Percentiles rank a stretch among this genome's conserved stretches.
These are phyloP conservation scores for Eumaeus atala DNA, from an alignment of 1,140 invertebrate genomes.

Conservation along the genomic window DNA sequence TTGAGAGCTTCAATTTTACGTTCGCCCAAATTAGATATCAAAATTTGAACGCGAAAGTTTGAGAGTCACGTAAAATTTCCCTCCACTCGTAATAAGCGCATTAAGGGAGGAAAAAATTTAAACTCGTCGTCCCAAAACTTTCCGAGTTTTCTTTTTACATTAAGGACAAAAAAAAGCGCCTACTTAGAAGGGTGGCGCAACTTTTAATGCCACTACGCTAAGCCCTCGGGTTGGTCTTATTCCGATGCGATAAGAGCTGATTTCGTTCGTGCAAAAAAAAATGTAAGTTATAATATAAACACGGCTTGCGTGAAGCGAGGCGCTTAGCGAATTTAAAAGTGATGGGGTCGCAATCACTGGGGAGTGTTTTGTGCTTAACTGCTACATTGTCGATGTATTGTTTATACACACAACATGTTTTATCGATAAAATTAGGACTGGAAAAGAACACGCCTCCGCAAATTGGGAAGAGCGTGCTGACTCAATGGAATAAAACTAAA, in stretches of 20 bases:
- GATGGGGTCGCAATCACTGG: conserved; percentile 34
- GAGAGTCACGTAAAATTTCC: conserved; percentile 42
- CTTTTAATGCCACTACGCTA: conserved; percentile 50
- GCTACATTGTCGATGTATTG: background rate
- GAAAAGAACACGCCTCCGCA: no score
- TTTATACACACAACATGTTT: background rate
- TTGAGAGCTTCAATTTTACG: background rate
- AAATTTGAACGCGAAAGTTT: conserved; percentile 29
- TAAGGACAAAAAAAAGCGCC: conserved; percentile 66
- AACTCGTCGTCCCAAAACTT: conserved; percentile 66
- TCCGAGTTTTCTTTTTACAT: conserved; percentile 72
- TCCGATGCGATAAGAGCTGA: conserved; percentile 21
- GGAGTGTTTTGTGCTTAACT: conserved; percentile 37
- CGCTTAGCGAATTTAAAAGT: conserved; percentile 62
- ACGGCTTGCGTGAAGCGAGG: conserved; percentile 41
- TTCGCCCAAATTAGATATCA: background rate
- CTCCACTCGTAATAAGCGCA: conserved; percentile 69
- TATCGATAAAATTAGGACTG: background rate
- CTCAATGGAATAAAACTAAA: no score
- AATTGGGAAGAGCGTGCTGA: no score
- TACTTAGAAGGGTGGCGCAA: conserved; percentile 68
- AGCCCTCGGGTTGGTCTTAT: conserved; percentile 11
- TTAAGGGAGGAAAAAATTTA: conserved; percentile 70
- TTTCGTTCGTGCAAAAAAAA: conserved; percentile 27
- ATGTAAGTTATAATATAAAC: conserved; percentile 53